Conservation (phyloP, 1,140 invertebrate species). For the Araneus ventricosus region DNA sequence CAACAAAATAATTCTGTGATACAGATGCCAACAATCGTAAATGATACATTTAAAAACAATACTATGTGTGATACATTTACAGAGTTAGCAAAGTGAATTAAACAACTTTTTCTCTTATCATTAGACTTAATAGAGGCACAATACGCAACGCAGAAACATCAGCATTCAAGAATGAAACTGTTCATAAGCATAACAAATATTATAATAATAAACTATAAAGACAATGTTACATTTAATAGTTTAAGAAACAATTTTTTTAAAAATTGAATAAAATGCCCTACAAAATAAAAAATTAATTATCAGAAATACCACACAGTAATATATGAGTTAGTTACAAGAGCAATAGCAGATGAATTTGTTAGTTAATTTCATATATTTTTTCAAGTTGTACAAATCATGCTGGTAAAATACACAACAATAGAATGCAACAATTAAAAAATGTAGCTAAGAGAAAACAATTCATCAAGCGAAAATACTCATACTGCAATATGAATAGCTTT, state of each 20-base stretch:
- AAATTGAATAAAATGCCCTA: neutral
- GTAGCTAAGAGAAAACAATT: no score
- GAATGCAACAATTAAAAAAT: no score
- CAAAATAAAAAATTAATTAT: neutral
- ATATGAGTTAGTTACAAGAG: neutral
- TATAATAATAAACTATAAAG: constrained; percentile 14
- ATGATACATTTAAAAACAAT: constrained; percentile 69
- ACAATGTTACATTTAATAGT: constrained; percentile 1
- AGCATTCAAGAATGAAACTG: constrained; percentile 45
- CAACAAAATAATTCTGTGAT: constrained; percentile 60
- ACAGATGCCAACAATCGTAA: constrained; percentile 54
- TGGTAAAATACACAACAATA: no score
- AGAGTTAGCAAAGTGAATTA: constrained; percentile 42
- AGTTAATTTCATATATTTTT: neutral
- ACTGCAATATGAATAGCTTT: no score
- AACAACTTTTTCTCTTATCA: constrained; percentile 16
- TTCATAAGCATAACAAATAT: constrained; percentile 33
- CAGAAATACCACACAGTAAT: neutral
- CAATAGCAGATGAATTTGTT: neutral
- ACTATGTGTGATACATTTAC: constrained; percentile 38
- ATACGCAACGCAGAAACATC: constrained; percentile 34
- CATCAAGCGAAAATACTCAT: no score
- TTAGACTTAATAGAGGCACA: constrained; percentile 22
- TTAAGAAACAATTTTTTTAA: neutral
- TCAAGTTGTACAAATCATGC: no score